Evolutionary conservation across 2,797 vertebrate genomes (phyloP), one percentile per base, ranked within the genome.

Genomic region (Clarias laeviceps): DNA sequence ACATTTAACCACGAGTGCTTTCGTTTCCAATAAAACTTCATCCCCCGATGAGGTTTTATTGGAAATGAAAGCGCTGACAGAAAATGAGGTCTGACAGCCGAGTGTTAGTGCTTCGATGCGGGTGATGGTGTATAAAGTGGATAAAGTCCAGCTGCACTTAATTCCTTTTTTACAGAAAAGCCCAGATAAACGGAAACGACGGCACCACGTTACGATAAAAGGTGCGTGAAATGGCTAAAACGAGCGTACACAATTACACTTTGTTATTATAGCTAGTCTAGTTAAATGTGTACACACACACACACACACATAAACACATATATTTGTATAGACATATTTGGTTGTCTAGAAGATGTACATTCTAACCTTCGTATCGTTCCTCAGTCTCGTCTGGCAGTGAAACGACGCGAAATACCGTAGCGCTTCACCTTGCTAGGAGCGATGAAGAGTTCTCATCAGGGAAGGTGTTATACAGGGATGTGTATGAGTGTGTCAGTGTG

Each of bases 351-450:
- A n/a, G 37, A 72, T 72, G 40, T n/a, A 24, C 14, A 45, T 45
- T 72, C 69, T 27, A 27, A 50, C 12, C 70, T 73, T 56, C 14
- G 6, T 57, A 77, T 70, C n/a, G 3, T 27, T 45, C 74, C 79
- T 87, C n/a, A 5, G 24, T 50, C 62, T 76, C 27, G 65, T 73
- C 69, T 40, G 32, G 40, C 73, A 80, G 70, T 84, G 85, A 86
- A 88, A 86, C 84, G 80, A 88, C 70, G 70, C 37, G 57, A 80
- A 32, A 22, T 57, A 76, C 37, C 65, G 50, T 57, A 73, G 80
- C 18, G 80, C 78, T 88, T 83, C 85, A 88, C 88, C 85, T 88
- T 88, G 85, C 88, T 85, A 83, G 27, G 20, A 80, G 85, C 70
- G 45, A 80, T 70, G 56, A 83, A 54, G 82, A 77, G 82, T 83